Percentiles rank a stretch among this genome's conserved stretches.
Evolutionary conservation across 1,140 invertebrate genomes (phyloP).

Genomic region (Andricus grossulariae): DNA sequence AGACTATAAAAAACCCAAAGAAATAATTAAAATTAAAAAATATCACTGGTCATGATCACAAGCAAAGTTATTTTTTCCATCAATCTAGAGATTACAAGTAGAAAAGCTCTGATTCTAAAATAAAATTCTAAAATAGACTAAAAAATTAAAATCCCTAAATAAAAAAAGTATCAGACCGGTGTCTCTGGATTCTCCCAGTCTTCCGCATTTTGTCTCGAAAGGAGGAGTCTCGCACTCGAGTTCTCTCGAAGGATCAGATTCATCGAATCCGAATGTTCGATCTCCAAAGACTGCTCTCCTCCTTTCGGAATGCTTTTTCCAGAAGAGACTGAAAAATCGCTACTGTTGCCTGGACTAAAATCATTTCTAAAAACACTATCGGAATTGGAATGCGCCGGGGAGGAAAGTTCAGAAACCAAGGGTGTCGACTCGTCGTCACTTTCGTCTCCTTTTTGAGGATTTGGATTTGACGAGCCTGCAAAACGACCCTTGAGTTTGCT

Average conservation of each 20-base stretch:
- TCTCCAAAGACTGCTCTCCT: conserved; percentile 49
- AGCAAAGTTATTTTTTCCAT: too few species aligned
- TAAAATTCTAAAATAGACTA: not conserved
- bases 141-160: not conserved
- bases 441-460: conserved; percentile 60
- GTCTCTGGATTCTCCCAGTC: conserved; percentile 71
- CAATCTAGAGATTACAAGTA: too few species aligned
- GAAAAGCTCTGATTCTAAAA: not conserved
- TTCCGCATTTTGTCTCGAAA: conserved; percentile 58
- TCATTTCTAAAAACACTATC: conserved; percentile 54
- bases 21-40: too few species aligned
- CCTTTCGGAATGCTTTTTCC: conserved; percentile 53
- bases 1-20: too few species aligned
- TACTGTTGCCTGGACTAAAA: conserved; percentile 55
- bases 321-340: conserved; percentile 52
- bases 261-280: conserved; percentile 53
- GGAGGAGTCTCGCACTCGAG: conserved; percentile 36
- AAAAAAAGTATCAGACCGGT: conserved; percentile 61
- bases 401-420: conserved; percentile 76
- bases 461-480: conserved; percentile 62
- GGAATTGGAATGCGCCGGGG: conserved; percentile 64
- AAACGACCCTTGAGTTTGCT: conserved; percentile 71
- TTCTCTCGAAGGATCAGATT: conserved; percentile 58
- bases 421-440: conserved; percentile 81
- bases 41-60: too few species aligned